Evolutionary conservation across 2,888 invertebrate species (phyloP).

Genomic region (Caenorhabditis sp.): DNA sequence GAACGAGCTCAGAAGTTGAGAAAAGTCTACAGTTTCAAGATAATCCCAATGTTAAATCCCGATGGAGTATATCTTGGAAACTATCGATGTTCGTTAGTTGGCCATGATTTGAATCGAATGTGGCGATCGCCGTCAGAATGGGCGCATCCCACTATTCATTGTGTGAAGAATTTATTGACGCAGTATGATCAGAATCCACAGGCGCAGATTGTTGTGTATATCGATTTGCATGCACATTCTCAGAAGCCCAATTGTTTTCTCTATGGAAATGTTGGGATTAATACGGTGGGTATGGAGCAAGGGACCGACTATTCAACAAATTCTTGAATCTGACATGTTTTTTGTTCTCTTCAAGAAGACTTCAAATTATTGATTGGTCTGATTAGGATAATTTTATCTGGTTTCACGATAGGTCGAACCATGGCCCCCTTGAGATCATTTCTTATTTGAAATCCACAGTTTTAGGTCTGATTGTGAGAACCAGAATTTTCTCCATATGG

Average conservation of each 20-base stretch:
- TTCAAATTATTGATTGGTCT: too few relatives aligned
- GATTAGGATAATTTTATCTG: too few relatives aligned
- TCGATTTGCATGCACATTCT: slow-evolving; percentile 92
- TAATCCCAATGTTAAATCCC: slow-evolving; percentile 95
- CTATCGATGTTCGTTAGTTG: slow-evolving; percentile 80
- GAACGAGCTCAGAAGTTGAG: slow-evolving; percentile 79
- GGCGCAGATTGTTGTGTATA: slow-evolving; percentile 86
- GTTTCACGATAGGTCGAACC: too few relatives aligned
- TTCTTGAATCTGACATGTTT: too few relatives aligned
- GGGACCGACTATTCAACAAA: too few relatives aligned
- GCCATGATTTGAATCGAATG: slow-evolving; percentile 89
- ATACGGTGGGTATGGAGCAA: too few relatives aligned
- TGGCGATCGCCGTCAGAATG: slow-evolving; percentile 87
- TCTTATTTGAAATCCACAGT: too few relatives aligned
- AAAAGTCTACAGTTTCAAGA: slow-evolving; percentile 80
- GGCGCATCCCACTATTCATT: slow-evolving; percentile 89
- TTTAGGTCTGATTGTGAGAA: too few relatives aligned
- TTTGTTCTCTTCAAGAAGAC: too few relatives aligned
- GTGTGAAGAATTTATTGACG: slow-evolving; percentile 82
- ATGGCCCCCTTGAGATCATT: too few relatives aligned
- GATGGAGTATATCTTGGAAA: slow-evolving; percentile 81
- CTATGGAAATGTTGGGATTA: slow-evolving; percentile 80
- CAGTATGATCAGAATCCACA: slow-evolving; percentile 82
- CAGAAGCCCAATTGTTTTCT: slow-evolving; percentile 91
- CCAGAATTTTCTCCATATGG: neutral